Base-by-base conservation (phyloP, 2,797 vertebrate species). In the Furcifer pardalis region DNA sequence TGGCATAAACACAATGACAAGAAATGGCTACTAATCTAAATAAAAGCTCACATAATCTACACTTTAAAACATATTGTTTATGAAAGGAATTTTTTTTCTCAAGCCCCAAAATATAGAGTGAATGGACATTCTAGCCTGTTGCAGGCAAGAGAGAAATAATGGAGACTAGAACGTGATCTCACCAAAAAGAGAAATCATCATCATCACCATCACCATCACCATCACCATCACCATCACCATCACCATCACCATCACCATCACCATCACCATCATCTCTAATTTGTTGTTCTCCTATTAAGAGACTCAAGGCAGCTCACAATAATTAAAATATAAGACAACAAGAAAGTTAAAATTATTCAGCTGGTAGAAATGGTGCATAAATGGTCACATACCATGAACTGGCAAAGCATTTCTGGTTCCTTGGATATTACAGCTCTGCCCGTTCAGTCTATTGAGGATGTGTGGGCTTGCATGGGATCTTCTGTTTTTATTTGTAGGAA, bases 1-100 rank as follows among this genome's bases (percentile, higher is more conserved):
- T 90, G 86, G 10, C 82, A 90, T 82, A 88, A 91, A 91, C 79
- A 92, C 91, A 93, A 90, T 85, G 71, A 84, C 87, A 90, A 77
- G 84, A 85, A 89, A 91, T 63, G 59, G 84, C 72, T 85, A 87
- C 88, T 0, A 91, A 84, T 25, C 59, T 23, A 32, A 44, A 83
- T 76, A 78, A 84, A 75, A 62, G 1, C 2, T 0, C 0, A 74
- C 59, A 86, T 37, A 88, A 66, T 40, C n/a, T 82, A 37, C 40
- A 40, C 71, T 40, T 77, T 30, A 71, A 82, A 76, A 25, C 46
- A 42, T 30, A 56, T 23, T 46, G 66, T 21, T 81, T 32, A 74
- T 9, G 42, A 71, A 88, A 89, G 56, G 12, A n/a, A n/a, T n/a
- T n/a, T n/a, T n/a, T n/a, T n/a, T 60, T 52, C 69, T 89, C 59